phyloP scores from a whole-genome alignment of 1,140 invertebrate species.

The Lepidurus packardi region DNA sequence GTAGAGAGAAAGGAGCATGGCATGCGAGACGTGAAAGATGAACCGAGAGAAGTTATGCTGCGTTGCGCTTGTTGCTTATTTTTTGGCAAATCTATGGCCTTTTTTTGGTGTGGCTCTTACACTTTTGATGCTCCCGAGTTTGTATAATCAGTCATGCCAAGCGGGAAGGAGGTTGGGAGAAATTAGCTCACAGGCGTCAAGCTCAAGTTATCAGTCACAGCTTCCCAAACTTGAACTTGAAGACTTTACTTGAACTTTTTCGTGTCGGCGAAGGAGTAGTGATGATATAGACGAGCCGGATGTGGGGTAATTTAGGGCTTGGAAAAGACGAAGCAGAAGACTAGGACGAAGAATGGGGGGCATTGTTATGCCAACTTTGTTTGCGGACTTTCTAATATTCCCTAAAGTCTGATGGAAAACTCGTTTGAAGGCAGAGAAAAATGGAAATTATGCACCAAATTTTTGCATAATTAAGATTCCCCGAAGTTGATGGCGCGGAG shows the following conservation, averaged over 20 bases:
- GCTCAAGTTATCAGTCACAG: constrained; percentile 21
- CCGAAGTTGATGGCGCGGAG: background rate
- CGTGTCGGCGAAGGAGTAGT: background rate
- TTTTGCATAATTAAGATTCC: background rate
- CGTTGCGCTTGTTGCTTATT: constrained; percentile 7
- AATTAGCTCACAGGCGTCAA: constrained; percentile 21
- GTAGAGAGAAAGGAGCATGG: background rate
- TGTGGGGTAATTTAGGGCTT: background rate
- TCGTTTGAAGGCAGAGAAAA: background rate
- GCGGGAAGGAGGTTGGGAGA: background rate
- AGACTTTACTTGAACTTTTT: constrained; percentile 10
- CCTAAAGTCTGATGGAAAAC: background rate
- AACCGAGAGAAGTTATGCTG: background rate
- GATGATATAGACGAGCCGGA: constrained; percentile 21
- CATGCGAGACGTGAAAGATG: constrained; percentile 16
- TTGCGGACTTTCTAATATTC: background rate
- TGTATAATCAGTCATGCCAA: constrained; percentile 8
- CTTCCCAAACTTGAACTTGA: constrained; percentile 9
- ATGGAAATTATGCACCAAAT: background rate
- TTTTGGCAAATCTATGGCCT: background rate
- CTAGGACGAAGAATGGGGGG: background rate
- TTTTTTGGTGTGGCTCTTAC: background rate
- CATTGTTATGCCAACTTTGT: background rate
- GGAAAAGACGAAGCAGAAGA: background rate
- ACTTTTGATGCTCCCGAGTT: background rate